A percentile compares a stretch with the other conserved stretches of the same genome.
These are phyloP conservation scores for Pygocentrus nattereri DNA, from an alignment of 2,797 vertebrate species.

Conservation along the genomic window DNA sequence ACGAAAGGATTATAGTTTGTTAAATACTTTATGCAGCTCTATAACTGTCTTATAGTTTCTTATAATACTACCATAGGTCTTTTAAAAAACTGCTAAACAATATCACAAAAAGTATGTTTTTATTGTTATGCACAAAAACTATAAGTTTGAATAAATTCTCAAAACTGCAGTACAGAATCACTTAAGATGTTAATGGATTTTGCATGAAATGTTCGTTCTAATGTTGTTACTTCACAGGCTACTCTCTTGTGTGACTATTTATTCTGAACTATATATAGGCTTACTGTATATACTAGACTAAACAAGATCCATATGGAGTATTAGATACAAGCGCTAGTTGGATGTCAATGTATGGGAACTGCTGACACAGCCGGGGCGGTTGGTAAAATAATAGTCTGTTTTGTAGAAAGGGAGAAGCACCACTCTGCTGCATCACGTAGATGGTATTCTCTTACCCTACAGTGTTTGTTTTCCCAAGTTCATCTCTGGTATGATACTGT, in stretches of 20 bases:
- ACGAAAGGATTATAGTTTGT: too few relatives aligned
- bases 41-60: too few relatives aligned
- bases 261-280: not conserved
- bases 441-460: conserved; percentile 62
- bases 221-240: too few relatives aligned
- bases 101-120: not conserved
- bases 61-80: too few relatives aligned
- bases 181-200: not conserved
- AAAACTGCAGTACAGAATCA: not conserved
- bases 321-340: not conserved
- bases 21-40: too few relatives aligned
- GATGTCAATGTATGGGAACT: not conserved
- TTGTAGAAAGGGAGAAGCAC: conserved; percentile 26
- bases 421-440: conserved; percentile 50
- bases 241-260: too few relatives aligned
- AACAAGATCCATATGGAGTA: not conserved
- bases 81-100: not conserved
- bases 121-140: too few relatives aligned
- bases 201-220: not conserved
- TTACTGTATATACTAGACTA: not conserved
- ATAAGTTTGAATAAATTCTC: not conserved
- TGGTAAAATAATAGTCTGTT: conserved; percentile 20
- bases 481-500: conserved; percentile 58
- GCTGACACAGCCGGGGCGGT: not conserved
- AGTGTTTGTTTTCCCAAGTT: conserved; percentile 72